Conservation (phyloP, 37 sponge, comb jelly and placozoan genomes). For the Aplysina aerophoba region DNA sequence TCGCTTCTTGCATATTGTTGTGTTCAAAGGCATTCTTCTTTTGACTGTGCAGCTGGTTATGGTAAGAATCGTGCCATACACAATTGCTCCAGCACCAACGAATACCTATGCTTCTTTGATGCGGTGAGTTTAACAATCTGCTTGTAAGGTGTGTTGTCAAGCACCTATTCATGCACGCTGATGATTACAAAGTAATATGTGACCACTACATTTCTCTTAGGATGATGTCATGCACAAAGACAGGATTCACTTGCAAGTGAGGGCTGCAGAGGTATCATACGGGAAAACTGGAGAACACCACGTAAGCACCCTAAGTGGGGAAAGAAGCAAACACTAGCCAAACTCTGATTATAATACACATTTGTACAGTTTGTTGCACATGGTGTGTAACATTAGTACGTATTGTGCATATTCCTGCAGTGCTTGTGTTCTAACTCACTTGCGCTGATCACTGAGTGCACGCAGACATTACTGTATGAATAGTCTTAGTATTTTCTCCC, state of each 20-base stretch:
- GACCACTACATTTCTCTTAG: conserved; percentile 29
- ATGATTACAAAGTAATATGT: neutral
- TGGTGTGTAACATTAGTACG: neutral
- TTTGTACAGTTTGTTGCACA: neutral
- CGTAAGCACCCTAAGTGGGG: neutral
- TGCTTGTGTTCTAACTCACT: neutral
- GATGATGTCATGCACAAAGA: conserved; percentile 82
- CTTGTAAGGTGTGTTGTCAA: neutral
- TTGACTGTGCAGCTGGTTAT: conserved; percentile 67
- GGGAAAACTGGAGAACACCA: neutral
- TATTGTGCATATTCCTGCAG: neutral
- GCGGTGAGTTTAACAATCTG: conserved; percentile 54
- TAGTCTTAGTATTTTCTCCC: neutral
- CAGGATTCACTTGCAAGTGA: conserved; percentile 65
- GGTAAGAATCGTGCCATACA: conserved; percentile 75
- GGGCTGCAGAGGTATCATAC: conserved; percentile 30
- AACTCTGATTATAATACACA: too few relatives aligned
- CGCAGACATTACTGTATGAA: neutral
- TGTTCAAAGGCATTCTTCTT: too few relatives aligned
- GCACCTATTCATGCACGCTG: neutral
- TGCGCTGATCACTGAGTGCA: too few relatives aligned
- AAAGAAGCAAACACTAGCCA: neutral
- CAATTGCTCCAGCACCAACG: conserved; percentile 66
- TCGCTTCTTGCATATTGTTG: too few relatives aligned
- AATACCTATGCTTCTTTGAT: conserved; percentile 78